Percentiles rank a stretch among this genome's conserved stretches.
phyloP scores from a whole-genome alignment of 2,797 vertebrate genomes.

The Poeciliopsis gracilis region DNA sequence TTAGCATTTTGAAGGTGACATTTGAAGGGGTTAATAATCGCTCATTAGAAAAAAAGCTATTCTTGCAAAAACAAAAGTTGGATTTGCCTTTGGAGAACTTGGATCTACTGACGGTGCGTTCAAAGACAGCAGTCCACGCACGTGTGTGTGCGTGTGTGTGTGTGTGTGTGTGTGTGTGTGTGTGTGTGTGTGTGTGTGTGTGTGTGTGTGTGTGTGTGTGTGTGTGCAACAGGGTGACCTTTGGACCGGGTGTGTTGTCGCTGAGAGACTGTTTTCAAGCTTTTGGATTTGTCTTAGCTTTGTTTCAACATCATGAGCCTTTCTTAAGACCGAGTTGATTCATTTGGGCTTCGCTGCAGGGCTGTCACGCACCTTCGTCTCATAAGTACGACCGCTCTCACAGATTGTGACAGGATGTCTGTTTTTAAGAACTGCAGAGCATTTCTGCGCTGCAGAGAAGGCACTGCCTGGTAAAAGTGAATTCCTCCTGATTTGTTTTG shows the following conservation, averaged over 20 bases:
- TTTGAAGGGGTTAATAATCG: background rate
- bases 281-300: constrained; percentile 23
- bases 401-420: background rate
- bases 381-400: background rate
- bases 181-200: background rate
- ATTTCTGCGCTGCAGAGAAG: constrained; percentile 11
- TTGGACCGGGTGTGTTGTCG: constrained; percentile 49
- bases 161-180: constrained; percentile 20
- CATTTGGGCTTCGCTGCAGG: background rate
- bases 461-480: background rate
- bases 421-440: constrained; percentile 1
- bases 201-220: background rate
- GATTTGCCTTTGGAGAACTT: background rate
- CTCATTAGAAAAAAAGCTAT: background rate
- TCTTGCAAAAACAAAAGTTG: background rate
- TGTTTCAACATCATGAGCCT: constrained; percentile 35
- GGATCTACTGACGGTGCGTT: background rate
- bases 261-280: constrained; percentile 41
- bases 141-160: constrained; percentile 23
- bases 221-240: constrained; percentile 65
- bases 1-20: no score
- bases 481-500: background rate
- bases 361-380: constrained; percentile 8
- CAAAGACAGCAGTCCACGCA: background rate
- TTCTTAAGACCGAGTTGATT: constrained; percentile 33